phyloP scores from a whole-genome alignment of 2,113 vertebrate species.

The Orientallactaga bullata region DNA sequence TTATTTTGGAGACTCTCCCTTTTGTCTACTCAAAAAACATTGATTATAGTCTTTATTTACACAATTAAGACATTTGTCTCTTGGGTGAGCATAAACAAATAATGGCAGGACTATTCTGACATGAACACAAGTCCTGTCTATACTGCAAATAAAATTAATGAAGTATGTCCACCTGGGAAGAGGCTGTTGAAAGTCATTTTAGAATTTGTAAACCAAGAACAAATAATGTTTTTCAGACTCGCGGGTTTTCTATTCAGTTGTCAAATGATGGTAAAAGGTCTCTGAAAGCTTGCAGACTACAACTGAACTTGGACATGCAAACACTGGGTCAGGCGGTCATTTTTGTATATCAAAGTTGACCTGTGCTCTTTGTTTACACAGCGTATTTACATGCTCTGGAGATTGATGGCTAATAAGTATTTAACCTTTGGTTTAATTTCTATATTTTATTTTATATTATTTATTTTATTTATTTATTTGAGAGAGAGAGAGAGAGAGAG shows the following conservation, averaged over 20 bases:
- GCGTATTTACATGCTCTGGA: background rate
- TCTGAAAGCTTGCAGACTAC: background rate
- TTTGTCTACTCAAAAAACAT: background rate
- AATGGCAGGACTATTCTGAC: background rate
- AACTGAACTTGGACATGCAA: background rate
- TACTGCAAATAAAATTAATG: background rate
- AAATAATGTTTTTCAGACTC: background rate
- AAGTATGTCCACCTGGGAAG: background rate
- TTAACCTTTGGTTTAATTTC: background rate
- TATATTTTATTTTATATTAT: too few species aligned
- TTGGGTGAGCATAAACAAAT: background rate
- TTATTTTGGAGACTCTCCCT: background rate
- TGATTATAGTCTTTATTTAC: background rate
- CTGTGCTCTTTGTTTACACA: background rate
- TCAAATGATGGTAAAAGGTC: background rate
- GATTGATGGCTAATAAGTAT: background rate
- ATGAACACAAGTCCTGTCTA: background rate
- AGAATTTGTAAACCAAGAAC: background rate
- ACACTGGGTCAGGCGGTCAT: accelerated
- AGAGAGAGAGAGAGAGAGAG: too few species aligned
- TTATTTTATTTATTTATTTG: too few species aligned
- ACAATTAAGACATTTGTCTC: background rate
- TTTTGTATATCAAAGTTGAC: background rate
- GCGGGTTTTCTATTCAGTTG: background rate
- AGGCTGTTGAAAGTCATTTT: background rate